Base-by-base conservation (phyloP, 2,797 vertebrate genomes). In the Anabas testudineus region DNA sequence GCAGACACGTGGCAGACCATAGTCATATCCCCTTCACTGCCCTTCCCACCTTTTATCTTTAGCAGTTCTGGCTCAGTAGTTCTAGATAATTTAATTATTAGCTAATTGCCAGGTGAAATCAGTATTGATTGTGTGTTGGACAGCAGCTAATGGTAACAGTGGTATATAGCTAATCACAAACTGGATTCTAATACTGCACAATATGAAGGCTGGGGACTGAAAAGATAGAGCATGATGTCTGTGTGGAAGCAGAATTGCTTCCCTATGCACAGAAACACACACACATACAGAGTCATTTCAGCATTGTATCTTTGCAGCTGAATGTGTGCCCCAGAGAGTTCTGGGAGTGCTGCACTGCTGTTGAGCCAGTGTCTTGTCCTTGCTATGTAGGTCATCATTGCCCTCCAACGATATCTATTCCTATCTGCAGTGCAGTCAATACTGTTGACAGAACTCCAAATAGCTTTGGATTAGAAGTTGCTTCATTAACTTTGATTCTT, bases 51-150 rank as follows among this genome's bases (percentile, higher is more conserved):
- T 13, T 67, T 70, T 72, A 55, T 81, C 28, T 28, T 62, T 83
- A 69, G 45, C 45, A 67, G 78, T 80, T 90, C 76, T 61, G 69
- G 49, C 84, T 79, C 78, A 82, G 61, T 72, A 36, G 65, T 32
- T 65, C 12, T 19, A 49, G 61, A 72, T 80, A 70, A 82, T 82
- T 93, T 80, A 92, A 88, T 94, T 94, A 95, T 93, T 92, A 91
- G 71, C 82, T 94, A 95, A 95, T 94, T 93, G 88, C 84, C 74
- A 91, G 81, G 81, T 94, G 90, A 90, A 81, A 89, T 81, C 76
- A 65, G 18, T 93, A 94, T 93, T 94, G 92, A 94, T 93, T 92
- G 73, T 22, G 78, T 68, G 49, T 86, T 67, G 89, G 69, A 81
- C 70, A 72, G 67, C 88, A 67, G 81, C 76, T 78, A 67, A 81